These are phyloP conservation scores for Polietes domitor DNA, from an alignment of 2,888 invertebrate species.

Conservation along the genomic window DNA sequence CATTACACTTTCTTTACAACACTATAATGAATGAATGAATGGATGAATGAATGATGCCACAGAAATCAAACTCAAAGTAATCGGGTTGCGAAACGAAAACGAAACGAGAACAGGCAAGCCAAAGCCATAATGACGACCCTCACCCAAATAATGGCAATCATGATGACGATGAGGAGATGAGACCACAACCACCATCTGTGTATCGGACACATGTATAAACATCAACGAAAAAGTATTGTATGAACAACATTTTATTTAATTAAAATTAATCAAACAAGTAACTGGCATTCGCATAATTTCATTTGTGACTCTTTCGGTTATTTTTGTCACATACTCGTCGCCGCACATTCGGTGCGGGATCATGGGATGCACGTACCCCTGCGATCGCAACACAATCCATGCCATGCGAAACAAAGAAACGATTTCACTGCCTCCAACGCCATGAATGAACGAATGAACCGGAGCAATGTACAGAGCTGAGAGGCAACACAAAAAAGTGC, in stretches of 20 bases:
- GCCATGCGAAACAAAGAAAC: neutral
- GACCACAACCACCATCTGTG: neutral
- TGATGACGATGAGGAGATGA: neutral
- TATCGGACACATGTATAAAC: neutral
- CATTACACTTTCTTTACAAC: too few species aligned
- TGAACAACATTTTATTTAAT: slow-evolving; percentile 57
- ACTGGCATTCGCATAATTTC: slow-evolving; percentile 62
- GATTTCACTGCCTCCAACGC: neutral
- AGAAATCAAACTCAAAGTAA: neutral
- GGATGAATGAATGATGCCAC: too few species aligned
- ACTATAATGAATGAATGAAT: too few species aligned
- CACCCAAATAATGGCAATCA: slow-evolving; percentile 57
- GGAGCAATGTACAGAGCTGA: neutral
- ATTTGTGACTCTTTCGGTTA: slow-evolving; percentile 20
- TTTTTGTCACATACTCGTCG: neutral
- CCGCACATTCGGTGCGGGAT: neutral
- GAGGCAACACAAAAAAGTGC: neutral
- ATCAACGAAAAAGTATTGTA: slow-evolving; percentile 15
- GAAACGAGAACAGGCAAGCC: slow-evolving; percentile 69
- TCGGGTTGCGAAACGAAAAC: slow-evolving; percentile 69
- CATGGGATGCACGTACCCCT: neutral
- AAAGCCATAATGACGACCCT: slow-evolving; percentile 53
- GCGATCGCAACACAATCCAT: neutral
- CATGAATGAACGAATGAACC: neutral
- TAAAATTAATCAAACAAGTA: slow-evolving; percentile 63